Conservation (phyloP, 2,888 invertebrate species). For the Monoplex corrugatus region DNA sequence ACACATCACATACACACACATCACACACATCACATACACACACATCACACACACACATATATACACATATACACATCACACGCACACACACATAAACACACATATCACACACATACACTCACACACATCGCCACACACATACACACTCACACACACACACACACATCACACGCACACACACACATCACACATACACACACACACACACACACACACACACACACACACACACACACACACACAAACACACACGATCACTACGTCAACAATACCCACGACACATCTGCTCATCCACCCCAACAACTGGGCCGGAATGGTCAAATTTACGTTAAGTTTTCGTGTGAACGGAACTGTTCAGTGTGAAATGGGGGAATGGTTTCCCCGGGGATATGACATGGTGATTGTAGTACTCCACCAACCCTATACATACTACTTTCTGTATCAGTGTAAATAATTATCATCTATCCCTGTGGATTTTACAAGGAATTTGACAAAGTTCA, state of each 20-base stretch:
- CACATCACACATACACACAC: neutral
- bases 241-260: neutral
- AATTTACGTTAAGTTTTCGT: too few species aligned
- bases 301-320: too few species aligned
- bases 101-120: neutral
- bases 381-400: too few species aligned
- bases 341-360: too few species aligned
- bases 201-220: neutral
- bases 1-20: neutral
- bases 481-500: too few species aligned
- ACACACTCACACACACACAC: neutral
- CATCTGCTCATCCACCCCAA: too few species aligned
- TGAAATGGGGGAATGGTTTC: too few species aligned
- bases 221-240: constrained; percentile 10
- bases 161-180: neutral
- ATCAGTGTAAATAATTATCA: too few species aligned
- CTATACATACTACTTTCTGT: too few species aligned
- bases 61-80: constrained; percentile 32
- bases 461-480: too few species aligned
- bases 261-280: too few species aligned
- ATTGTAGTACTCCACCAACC: too few species aligned
- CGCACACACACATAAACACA: neutral
- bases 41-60: neutral
- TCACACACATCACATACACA: neutral
- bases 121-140: neutral